Conservation (phyloP, 1,140 invertebrate species). For the Camponotus pennsylvanicus region DNA sequence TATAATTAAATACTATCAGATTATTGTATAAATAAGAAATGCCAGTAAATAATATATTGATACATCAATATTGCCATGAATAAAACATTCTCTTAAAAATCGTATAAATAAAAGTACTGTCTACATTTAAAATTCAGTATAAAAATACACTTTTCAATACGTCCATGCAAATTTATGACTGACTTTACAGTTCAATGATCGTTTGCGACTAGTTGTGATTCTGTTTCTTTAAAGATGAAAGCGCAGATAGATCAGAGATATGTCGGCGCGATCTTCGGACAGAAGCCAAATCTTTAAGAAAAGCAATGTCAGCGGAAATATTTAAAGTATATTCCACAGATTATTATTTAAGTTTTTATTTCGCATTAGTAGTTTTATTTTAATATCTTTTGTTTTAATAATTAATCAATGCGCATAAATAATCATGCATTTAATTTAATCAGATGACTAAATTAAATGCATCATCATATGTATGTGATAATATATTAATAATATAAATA, state of each 20-base stretch:
- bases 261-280: constrained; percentile 72
- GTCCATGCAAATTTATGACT: constrained; percentile 12
- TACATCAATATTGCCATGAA: background rate
- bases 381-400: constrained; percentile 15
- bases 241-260: constrained; percentile 63
- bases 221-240: constrained; percentile 36
- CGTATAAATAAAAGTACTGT: background rate
- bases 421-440: background rate
- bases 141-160: background rate
- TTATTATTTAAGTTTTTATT: background rate
- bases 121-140: background rate
- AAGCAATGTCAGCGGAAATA: constrained; percentile 72
- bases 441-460: background rate
- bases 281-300: constrained; percentile 71
- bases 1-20: background rate
- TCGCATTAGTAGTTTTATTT: background rate
- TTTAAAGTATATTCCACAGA: background rate
- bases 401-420: background rate
- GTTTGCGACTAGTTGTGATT: constrained; percentile 20
- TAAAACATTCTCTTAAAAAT: constrained; percentile 16
- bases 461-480: background rate
- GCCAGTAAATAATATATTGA: background rate
- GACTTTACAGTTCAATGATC: constrained; percentile 8
- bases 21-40: background rate
- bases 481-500: background rate